A percentile compares a stretch with the other conserved stretches of the same genome.
Evolutionary conservation across 2,113 vertebrate species (phyloP).

Genomic region (Carettochelys insculpta): DNA sequence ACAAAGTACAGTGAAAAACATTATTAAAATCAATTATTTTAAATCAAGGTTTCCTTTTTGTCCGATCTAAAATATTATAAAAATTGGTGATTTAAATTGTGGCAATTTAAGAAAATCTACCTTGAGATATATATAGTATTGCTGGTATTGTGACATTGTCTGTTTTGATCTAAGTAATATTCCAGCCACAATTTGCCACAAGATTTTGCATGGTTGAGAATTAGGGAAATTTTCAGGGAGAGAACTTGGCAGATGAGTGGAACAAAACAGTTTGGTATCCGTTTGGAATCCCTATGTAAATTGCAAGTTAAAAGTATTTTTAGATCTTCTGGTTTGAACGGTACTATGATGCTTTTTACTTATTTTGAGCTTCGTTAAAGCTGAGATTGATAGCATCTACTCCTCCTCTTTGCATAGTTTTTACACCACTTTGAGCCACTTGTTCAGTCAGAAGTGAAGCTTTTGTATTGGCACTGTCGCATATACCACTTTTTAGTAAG

Average conservation of each 20-base stretch:
- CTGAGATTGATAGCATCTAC: background rate
- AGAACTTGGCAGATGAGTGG: background rate
- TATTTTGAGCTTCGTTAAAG: background rate
- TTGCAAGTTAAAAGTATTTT: background rate
- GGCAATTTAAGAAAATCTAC: background rate
- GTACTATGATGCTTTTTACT: background rate
- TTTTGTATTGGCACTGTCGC: background rate
- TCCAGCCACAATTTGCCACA: background rate
- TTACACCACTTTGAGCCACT: background rate
- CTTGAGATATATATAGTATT: background rate
- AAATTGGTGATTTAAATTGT: background rate
- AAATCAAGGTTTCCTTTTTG: background rate
- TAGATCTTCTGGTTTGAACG: background rate
- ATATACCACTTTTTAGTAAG: background rate
- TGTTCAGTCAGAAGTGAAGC: background rate
- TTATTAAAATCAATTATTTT: background rate
- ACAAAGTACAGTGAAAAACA: background rate
- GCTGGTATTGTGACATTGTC: background rate
- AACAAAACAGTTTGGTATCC: background rate
- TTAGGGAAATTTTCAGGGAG: background rate
- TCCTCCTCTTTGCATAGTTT: background rate
- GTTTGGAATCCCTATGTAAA: rapidly evolving
- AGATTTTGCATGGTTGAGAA: background rate
- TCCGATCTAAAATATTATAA: background rate
- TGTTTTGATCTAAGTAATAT: background rate